Percentiles rank a stretch among this genome's conserved stretches.
These are phyloP conservation scores for Ctenicera cuprea DNA, from an alignment of 2,888 invertebrate species.

Conservation along the genomic window DNA sequence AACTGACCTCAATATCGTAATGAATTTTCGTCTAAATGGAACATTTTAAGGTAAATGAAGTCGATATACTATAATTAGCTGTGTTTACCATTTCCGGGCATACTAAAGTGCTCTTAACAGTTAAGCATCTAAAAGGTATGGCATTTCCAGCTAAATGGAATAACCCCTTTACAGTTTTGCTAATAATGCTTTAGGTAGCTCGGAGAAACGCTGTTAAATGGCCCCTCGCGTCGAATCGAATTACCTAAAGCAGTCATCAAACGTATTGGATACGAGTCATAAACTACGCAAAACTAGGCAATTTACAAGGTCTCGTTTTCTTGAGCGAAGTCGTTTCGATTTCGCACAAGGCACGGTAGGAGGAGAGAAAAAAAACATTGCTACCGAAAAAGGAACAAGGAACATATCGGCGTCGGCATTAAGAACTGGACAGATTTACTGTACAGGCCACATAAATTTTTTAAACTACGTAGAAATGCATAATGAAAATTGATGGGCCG, in stretches of 20 bases:
- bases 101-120: slow-evolving; percentile 7
- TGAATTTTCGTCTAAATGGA: too few relatives aligned
- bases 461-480: slow-evolving; percentile 23
- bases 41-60: background rate
- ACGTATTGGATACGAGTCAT: slow-evolving; percentile 51
- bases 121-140: slow-evolving; percentile 1
- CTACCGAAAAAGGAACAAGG: slow-evolving; percentile 3
- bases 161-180: slow-evolving; percentile 25
- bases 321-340: slow-evolving; percentile 13
- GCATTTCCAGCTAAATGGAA: slow-evolving; percentile 1
- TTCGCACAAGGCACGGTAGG: background rate
- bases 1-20: too few relatives aligned
- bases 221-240: slow-evolving; percentile 33
- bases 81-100: slow-evolving; percentile 1
- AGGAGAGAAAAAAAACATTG: slow-evolving; percentile 26
- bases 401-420: slow-evolving; percentile 10
- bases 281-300: slow-evolving; percentile 45
- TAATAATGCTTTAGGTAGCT: slow-evolving; percentile 24
- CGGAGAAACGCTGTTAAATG: slow-evolving; percentile 22
- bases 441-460: slow-evolving; percentile 27
- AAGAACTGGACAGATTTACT: slow-evolving; percentile 35
- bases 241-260: slow-evolving; percentile 46
- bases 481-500: slow-evolving; percentile 37
- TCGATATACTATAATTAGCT: background rate
- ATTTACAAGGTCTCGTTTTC: slow-evolving; percentile 39